Evolutionary conservation across 1,140 invertebrate genomes (phyloP).

Genomic region (Drosophila lacertosa): DNA sequence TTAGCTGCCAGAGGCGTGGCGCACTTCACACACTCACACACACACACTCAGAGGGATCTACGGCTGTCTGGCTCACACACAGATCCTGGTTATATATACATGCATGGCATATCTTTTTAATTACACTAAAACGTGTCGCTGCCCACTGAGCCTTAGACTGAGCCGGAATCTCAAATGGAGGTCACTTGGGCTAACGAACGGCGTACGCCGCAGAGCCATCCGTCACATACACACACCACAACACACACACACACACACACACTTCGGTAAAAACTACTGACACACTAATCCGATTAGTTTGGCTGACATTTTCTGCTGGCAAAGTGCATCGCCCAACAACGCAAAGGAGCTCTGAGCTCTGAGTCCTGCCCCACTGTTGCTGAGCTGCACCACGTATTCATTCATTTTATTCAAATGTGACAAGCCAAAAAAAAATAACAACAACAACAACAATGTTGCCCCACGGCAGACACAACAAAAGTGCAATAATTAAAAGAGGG

Average conservation of each 20-base stretch:
- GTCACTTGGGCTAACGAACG: constrained; percentile 77
- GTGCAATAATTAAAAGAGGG: constrained; percentile 70
- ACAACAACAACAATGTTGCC: constrained; percentile 1
- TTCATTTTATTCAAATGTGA: constrained; percentile 80
- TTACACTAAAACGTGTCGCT: constrained; percentile 79
- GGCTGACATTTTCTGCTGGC: constrained; percentile 70
- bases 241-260: constrained; percentile 21
- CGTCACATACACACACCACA: constrained; percentile 52
- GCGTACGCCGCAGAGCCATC: constrained; percentile 52
- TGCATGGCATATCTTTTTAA: constrained; percentile 79
- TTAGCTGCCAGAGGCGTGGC: constrained; percentile 35
- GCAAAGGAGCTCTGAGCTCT: constrained; percentile 20
- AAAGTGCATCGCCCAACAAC: constrained; percentile 49
- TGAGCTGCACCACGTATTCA: constrained; percentile 48
- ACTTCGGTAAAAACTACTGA: constrained; percentile 57
- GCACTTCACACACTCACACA: constrained; percentile 18
- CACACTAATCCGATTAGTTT: constrained; percentile 82
- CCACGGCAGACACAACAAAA: constrained; percentile 23
- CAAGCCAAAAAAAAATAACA: constrained; percentile 66
- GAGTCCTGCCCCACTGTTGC: constrained; percentile 18
- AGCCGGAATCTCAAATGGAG: constrained; percentile 53
- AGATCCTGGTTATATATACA: constrained; percentile 43
- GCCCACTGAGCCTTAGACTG: constrained; percentile 39
- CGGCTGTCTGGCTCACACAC: constrained; percentile 22
- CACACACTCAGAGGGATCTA: constrained; percentile 4